Evolutionary conservation across 2,888 invertebrate species (phyloP).

Genomic region (Brachylomia viminalis): DNA sequence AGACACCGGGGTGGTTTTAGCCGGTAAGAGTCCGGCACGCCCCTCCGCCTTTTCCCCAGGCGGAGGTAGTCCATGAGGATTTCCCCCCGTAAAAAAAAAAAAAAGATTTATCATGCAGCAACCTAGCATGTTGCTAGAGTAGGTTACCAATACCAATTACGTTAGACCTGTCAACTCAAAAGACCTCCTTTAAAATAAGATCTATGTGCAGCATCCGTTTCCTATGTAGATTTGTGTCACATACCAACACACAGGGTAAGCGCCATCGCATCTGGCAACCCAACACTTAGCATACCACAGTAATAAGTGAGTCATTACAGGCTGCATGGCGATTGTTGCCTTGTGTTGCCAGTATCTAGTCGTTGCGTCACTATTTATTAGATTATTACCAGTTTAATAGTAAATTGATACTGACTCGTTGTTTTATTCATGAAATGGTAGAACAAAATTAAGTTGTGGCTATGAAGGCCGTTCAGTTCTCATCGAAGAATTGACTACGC

Average conservation of each 20-base stretch:
- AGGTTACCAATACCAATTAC: not conserved
- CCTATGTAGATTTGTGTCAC: constrained; percentile 19
- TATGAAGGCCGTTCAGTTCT: constrained; percentile 11
- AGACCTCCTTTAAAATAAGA: not conserved
- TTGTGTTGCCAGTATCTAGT: constrained; percentile 46
- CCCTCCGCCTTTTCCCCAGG: too few species aligned
- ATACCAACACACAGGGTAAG: constrained; percentile 24
- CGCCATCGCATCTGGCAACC: constrained; percentile 49
- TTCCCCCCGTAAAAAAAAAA: too few species aligned
- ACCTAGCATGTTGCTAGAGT: not conserved
- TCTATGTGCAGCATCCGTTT: not conserved
- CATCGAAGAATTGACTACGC: not conserved
- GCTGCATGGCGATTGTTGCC: constrained; percentile 25
- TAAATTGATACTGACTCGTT: constrained; percentile 25
- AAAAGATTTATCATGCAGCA: not conserved
- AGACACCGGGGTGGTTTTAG: too few species aligned
- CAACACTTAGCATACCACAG: constrained; percentile 50
- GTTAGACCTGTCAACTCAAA: not conserved
- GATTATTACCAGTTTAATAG: constrained; percentile 37
- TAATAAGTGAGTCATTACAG: constrained; percentile 60
- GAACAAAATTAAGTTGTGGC: constrained; percentile 5
- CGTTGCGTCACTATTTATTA: constrained; percentile 55
- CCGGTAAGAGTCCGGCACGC: too few species aligned
- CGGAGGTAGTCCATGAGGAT: too few species aligned
- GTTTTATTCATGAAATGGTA: constrained; percentile 31